phyloP scores from a whole-genome alignment of 2,113 vertebrate genomes.

The Microcebus murinus region DNA sequence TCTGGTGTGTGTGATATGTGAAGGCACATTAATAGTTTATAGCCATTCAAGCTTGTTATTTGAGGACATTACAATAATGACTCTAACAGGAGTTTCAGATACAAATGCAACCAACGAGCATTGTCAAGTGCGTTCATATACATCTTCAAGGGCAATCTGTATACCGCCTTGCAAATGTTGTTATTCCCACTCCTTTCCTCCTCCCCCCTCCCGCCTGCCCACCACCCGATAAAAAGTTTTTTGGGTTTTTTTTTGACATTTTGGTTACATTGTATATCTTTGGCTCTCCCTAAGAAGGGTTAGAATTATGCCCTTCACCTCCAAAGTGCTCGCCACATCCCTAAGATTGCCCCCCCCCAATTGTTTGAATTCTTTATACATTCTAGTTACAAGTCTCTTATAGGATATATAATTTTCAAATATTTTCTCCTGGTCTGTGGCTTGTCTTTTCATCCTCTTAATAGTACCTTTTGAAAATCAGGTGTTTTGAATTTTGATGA shows the following conservation, averaged over 20 bases:
- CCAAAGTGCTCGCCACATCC: too few species aligned
- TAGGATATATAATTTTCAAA: neutral
- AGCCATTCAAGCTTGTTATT: neutral
- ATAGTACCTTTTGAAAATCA: neutral
- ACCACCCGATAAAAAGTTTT: too few species aligned
- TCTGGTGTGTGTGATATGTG: neutral
- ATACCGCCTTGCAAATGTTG: neutral
- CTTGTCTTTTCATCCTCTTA: neutral
- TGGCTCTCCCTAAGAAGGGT: too few species aligned
- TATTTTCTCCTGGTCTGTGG: neutral
- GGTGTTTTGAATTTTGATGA: neutral
- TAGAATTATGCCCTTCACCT: too few species aligned
- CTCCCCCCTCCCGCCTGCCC: too few species aligned
- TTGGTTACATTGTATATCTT: too few species aligned
- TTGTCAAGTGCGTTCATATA: neutral
- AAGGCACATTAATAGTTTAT: neutral
- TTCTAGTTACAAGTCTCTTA: neutral
- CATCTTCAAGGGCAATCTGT: neutral
- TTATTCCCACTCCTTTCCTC: neutral
- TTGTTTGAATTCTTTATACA: neutral
- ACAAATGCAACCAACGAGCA: neutral
- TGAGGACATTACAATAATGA: neutral
- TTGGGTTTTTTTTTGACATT: too few species aligned
- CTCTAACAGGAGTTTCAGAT: neutral
- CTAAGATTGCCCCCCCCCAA: too few species aligned